These are phyloP conservation scores for Plectrocnemia conspersa DNA, from an alignment of 1,140 invertebrate genomes.

Conservation along the genomic window DNA sequence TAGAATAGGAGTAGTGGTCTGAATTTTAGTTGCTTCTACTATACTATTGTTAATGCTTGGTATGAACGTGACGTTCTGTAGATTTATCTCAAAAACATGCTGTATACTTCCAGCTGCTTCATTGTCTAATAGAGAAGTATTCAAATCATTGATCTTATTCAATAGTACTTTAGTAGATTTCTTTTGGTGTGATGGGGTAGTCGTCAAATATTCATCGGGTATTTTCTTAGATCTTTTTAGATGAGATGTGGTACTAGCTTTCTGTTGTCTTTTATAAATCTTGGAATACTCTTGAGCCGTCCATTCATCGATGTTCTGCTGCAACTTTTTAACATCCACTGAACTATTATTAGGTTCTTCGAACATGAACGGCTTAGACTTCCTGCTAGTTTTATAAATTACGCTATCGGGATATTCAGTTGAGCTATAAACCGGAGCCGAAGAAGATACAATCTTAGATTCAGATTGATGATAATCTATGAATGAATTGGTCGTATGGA, in stretches of 20 bases:
- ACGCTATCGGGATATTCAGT: slow-evolving; percentile 5
- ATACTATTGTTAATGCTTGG: slow-evolving; percentile 32
- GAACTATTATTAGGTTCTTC: slow-evolving; percentile 47
- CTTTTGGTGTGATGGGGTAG: slow-evolving; percentile 44
- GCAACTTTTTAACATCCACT: slow-evolving; percentile 66
- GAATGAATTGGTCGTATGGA: slow-evolving; percentile 26
- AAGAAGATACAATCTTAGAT: slow-evolving; percentile 31
- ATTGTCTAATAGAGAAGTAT: slow-evolving; percentile 50
- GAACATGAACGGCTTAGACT: slow-evolving; percentile 11
- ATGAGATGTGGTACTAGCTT: slow-evolving; percentile 52
- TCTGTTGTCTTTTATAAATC: slow-evolving; percentile 45
- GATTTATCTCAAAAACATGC: slow-evolving; percentile 44
- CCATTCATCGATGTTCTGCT: slow-evolving; percentile 81
- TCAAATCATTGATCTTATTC: slow-evolving; percentile 38
- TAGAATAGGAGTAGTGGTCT: slow-evolving; percentile 10
- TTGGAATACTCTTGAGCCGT: slow-evolving; percentile 70
- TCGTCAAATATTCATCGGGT: slow-evolving; percentile 70
- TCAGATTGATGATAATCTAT: slow-evolving; percentile 33
- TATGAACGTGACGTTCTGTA: slow-evolving; percentile 37
- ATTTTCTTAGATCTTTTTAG: slow-evolving; percentile 66
- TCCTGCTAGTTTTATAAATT: neutral
- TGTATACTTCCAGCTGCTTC: slow-evolving; percentile 54
- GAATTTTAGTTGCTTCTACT: too few relatives aligned
- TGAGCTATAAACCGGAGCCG: slow-evolving; percentile 21
- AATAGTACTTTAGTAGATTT: slow-evolving; percentile 25